Base-by-base conservation (phyloP, 2,888 invertebrate genomes). In the Dolichopus griseipennis region DNA sequence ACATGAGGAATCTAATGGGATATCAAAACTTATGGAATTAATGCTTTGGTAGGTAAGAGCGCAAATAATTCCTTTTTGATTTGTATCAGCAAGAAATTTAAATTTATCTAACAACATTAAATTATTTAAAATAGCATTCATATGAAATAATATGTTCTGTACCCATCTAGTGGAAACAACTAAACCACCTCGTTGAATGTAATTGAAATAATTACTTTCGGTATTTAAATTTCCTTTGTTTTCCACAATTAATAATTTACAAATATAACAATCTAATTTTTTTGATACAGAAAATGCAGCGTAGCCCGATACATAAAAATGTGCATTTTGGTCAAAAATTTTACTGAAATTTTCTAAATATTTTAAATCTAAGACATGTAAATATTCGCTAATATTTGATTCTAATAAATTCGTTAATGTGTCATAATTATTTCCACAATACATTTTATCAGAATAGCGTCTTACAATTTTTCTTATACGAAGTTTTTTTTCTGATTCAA, bases 31-130 rank as follows among this genome's bases (percentile, higher is more conserved):
- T 12, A 9, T 8, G 1, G 20, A 61, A 18, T 8, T 37, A 10
- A 37, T 12, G 12, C 61, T 61, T 61, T 61, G n/a, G 15, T 61
- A 61, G 8, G 61, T 61, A 12, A 61, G n/a, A 61, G 61, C 61
- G 15, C 61, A 61, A 12, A 61, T 20, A 61, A 61, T 61, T n/a
- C 61, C 61, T 61, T 61, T 61, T 61, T 61, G 61, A 61, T 61
- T 61, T 12, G 12, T 61, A 20, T 61, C 61, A 20, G n/a, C n/a
- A 9, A 61, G 20, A 61, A 61, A 61, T 61, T 61, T 61, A 20
- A 8, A 20, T 61, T 20, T 61, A 18, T 18, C n/a, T 20, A 61
- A 20, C 7, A 61, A 18, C n/a, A 61, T 61, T 61, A 61, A 20
- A 61, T 61, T 61, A 15, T 61, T n/a, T 20, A 61, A 20, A 61